Evolutionary conservation across 2,888 invertebrate genomes (phyloP), one percentile per base, ranked within the genome.

Genomic region (Pachycephus smyrnensis): DNA sequence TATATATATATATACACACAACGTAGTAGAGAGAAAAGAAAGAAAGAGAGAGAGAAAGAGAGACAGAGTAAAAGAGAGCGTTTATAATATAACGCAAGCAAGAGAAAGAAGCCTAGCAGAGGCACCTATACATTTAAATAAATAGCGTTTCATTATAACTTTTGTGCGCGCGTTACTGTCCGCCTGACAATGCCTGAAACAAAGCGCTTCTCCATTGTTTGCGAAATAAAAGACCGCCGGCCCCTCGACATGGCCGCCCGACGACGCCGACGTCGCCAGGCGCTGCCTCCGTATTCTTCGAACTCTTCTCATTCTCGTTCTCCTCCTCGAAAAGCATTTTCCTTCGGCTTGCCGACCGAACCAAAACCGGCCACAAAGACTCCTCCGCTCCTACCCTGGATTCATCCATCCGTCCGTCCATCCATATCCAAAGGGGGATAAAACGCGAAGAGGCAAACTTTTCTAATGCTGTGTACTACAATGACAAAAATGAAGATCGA

Each of bases 71-170:
- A 23, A 73, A 33, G 32, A 37, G 30, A 74, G 74, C 12, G 35
- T 12, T 12, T 12, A 37, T 15, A 3, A 23, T 12, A 9, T 15
- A 32, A 23, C 36, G 77, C 68, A n/a, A 36, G 23, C 6, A 12
- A 32, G 32, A 40, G 75, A n/a, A 1, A 69, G 30, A 15, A 76
- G 33, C 11, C 40, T 12, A 77, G 81, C 81, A 82, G 40, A 84
- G 85, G 86, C 87, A 88, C 88, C 87, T 88, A 89, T 89, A 89
- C 89, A 89, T 89, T 89, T 88, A 89, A 90, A 90, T 90, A 90
- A 90, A 91, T 89, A 90, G 89, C 89, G 87, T 89, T 91, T 90
- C 89, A 89, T 90, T 91, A 89, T 90, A 91, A 90, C 89, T 89
- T 90, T 90, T 89, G 90, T 89, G 88, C 86, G 85, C 87, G 85